Evolutionary conservation across 2,113 vertebrate genomes (phyloP).

Genomic region (Lamprotornis superbus): DNA sequence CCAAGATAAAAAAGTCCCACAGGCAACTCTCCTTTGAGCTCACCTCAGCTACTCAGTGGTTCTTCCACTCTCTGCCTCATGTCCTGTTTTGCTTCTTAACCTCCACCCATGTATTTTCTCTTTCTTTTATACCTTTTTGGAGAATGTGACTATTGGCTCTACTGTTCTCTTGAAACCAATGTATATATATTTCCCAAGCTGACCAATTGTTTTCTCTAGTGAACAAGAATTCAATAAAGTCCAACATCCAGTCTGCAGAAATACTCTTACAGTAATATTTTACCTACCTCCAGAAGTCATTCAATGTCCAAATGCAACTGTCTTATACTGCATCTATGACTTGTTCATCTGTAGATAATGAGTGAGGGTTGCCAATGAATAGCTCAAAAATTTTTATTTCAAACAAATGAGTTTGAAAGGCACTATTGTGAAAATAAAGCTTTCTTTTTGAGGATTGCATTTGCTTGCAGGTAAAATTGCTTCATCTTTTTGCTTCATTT

Average conservation of each 20-base stretch:
- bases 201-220: background rate
- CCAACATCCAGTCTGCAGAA: background rate
- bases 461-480: background rate
- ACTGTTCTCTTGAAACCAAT: background rate
- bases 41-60: background rate
- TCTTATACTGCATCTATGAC: background rate
- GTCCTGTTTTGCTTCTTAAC: background rate
- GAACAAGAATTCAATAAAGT: background rate
- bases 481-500: background rate
- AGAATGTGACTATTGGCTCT: background rate
- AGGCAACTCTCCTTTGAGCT: rapidly evolving
- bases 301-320: background rate
- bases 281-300: background rate
- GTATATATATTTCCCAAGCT: background rate
- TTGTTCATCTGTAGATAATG: background rate
- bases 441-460: background rate
- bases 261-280: background rate
- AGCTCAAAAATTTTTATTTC: background rate
- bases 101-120: background rate
- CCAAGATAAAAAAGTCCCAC: background rate
- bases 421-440: background rate
- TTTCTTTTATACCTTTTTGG: background rate
- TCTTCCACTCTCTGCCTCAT: background rate
- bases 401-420: background rate
- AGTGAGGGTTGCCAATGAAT: background rate